These are phyloP conservation scores for Hippopotamus amphibius DNA, from an alignment of 2,113 vertebrate genomes.

Conservation along the genomic window DNA sequence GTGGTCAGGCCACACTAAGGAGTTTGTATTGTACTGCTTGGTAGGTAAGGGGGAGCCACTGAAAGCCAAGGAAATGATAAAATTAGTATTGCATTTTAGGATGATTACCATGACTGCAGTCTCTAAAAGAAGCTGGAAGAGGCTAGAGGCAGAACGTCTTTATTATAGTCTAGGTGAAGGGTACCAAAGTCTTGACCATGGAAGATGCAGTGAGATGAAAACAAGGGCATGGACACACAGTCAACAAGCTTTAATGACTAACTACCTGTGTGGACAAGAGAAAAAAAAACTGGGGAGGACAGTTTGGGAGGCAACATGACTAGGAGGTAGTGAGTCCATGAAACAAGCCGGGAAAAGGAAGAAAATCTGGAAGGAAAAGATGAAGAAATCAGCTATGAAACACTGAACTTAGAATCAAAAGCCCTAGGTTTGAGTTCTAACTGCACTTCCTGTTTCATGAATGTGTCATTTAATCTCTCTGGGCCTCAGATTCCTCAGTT, in stretches of 20 bases:
- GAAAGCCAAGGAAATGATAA: background rate
- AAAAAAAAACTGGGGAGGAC: background rate
- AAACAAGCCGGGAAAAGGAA: background rate
- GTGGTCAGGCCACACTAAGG: background rate
- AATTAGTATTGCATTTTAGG: background rate
- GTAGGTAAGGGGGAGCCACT: background rate
- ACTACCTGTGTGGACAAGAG: background rate
- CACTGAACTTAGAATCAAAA: background rate
- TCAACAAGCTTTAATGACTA: background rate
- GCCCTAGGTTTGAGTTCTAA: background rate
- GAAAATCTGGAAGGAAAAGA: background rate
- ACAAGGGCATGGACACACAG: background rate
- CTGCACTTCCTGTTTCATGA: background rate
- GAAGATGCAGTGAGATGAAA: background rate
- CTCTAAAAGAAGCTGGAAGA: background rate
- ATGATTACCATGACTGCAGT: background rate
- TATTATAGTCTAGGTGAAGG: background rate
- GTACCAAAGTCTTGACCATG: background rate
- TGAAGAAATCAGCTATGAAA: background rate
- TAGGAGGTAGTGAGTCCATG: background rate
- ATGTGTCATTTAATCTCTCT: background rate
- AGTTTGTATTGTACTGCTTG: background rate
- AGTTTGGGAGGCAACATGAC: background rate
- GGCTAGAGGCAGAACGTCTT: background rate
- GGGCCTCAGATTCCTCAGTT: background rate